Evolutionary conservation across 2,888 invertebrate genomes (phyloP).

Genomic region (Lithodes maja): DNA sequence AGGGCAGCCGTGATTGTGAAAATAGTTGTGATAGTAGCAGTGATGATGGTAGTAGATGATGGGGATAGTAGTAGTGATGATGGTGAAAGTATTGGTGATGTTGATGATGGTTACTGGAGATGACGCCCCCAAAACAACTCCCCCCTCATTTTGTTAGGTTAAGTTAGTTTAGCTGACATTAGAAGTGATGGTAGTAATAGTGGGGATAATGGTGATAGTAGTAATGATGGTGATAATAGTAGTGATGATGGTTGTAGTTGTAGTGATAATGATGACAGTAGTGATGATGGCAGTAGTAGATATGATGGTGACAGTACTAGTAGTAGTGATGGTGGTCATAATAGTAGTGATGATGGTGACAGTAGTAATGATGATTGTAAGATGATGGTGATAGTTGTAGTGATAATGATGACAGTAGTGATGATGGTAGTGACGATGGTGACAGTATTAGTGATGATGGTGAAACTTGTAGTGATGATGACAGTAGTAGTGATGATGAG

Average conservation of each 20-base stretch:
- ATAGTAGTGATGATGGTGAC: background rate
- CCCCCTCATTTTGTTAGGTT: too few species aligned
- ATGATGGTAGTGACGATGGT: background rate
- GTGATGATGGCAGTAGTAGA: background rate
- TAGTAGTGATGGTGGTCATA: background rate
- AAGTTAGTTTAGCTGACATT: too few species aligned
- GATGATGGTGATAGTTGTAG: background rate
- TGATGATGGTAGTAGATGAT: background rate
- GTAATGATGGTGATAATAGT: constrained; percentile 1
- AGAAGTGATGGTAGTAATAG: too few species aligned
- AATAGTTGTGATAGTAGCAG: too few species aligned
- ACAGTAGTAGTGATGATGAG: background rate
- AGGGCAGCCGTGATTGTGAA: too few species aligned
- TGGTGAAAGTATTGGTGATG: background rate
- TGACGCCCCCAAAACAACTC: too few species aligned
- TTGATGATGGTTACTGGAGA: background rate
- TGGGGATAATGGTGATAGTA: background rate
- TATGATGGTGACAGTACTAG: background rate
- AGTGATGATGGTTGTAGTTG: background rate
- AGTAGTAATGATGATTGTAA: background rate
- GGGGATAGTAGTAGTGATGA: background rate
- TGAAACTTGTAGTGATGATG: constrained; percentile 2
- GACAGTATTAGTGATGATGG: background rate
- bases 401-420: background rate
- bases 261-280: background rate